These are phyloP conservation scores for Xestoiulus laeticollis DNA, from an alignment of 2,888 invertebrate species.

Conservation along the genomic window DNA sequence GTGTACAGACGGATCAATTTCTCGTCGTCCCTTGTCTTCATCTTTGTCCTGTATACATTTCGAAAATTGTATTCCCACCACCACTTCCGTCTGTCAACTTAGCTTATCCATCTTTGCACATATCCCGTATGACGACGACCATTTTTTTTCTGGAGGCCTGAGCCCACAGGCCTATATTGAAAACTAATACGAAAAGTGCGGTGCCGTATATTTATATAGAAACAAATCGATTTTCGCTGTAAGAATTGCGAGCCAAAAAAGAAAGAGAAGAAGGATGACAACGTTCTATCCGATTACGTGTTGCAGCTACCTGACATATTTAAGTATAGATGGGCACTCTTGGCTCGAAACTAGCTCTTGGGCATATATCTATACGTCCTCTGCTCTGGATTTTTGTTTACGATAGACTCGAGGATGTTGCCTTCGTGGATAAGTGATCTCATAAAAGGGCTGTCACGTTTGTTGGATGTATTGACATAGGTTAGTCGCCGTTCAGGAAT, in stretches of 20 bases:
- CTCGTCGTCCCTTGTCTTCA: not conserved
- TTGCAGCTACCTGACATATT: not conserved
- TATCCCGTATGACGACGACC: not conserved
- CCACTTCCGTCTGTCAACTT: slow-evolving; percentile 9
- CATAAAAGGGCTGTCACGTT: not conserved
- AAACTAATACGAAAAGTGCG: slow-evolving; percentile 9
- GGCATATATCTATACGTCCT: not conserved
- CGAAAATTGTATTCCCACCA: slow-evolving; percentile 1
- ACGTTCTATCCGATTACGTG: slow-evolving; percentile 1
- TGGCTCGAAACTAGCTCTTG: not conserved
- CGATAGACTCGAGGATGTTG: not conserved
- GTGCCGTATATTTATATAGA: slow-evolving; percentile 9
- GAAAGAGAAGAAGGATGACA: slow-evolving; percentile 9
- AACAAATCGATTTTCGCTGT: not conserved
- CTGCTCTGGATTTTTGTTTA: not conserved
- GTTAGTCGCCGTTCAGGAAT: not conserved
- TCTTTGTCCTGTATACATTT: not conserved
- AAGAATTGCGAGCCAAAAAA: not conserved
- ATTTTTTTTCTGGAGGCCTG: not conserved
- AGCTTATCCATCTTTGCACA: slow-evolving; percentile 9
- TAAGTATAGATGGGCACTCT: slow-evolving; percentile 9
- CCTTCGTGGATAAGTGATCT: not conserved
- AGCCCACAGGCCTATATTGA: not conserved
- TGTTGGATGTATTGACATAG: not conserved
- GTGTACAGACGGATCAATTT: not conserved